A percentile compares a stretch with the other conserved stretches of the same genome.
Evolutionary conservation across 2,888 invertebrate genomes (phyloP).

Genomic region (Labia minor): DNA sequence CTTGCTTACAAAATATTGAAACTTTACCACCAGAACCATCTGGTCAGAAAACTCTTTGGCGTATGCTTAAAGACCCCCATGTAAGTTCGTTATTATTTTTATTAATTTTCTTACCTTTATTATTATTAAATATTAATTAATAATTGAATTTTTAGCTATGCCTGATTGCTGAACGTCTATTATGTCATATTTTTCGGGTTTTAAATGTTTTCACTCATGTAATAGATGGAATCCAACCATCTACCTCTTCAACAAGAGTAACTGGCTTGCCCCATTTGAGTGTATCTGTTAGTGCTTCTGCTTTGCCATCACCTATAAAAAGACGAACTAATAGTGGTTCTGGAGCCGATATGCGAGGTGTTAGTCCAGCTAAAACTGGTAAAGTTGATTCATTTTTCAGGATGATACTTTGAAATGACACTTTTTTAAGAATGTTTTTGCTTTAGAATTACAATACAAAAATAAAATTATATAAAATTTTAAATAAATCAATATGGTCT

Average conservation of each 20-base stretch:
- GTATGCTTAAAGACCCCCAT: constrained; percentile 24
- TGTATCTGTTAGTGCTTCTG: constrained; percentile 22
- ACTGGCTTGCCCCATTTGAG: constrained; percentile 33
- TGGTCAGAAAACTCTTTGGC: constrained; percentile 26
- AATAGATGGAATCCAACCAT: constrained; percentile 55
- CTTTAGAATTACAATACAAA: background rate
- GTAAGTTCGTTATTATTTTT: constrained; percentile 9
- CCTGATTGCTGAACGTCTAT: constrained; percentile 49
- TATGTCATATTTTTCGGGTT: constrained; percentile 56
- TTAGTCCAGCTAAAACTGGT: constrained; percentile 23
- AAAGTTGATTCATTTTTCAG: background rate
- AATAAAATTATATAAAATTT: background rate
- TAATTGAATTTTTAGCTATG: constrained; percentile 38
- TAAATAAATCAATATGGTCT: background rate
- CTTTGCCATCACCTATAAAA: constrained; percentile 26
- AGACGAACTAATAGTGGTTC: constrained; percentile 20
- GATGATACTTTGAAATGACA: no score
- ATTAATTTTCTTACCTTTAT: background rate
- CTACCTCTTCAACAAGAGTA: constrained; percentile 43
- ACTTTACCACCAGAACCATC: constrained; percentile 16
- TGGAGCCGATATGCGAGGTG: constrained; percentile 17
- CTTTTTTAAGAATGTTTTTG: no score
- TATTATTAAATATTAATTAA: no score
- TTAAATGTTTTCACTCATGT: constrained; percentile 65
- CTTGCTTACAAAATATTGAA: constrained; percentile 20